Evolutionary conservation across 2,797 vertebrate species (phyloP), one percentile per base, ranked within the genome.

Genomic region (Lophotriccus pileatus): DNA sequence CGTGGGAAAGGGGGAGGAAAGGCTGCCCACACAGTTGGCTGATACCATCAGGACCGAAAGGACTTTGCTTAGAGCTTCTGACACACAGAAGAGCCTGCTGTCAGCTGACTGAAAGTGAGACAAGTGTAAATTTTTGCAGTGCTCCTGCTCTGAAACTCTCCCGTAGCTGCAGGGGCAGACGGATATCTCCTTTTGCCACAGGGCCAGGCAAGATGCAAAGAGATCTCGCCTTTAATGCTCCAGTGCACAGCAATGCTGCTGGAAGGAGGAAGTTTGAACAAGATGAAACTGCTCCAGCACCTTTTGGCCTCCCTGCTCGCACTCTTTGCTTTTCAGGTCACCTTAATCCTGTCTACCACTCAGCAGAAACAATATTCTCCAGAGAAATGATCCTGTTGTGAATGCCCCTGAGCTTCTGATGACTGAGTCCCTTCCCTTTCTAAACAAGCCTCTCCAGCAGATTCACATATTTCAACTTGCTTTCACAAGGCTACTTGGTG

Each of bases 191-290:
- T 87, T 86, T 64, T 80, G 81, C 90, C 68, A 47, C n/a, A 47
- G 53, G 81, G 72, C 78, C 58, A 46, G 55, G 60, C 16, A 17
- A 20, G 39, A 75, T 85, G 92, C 91, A 83, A 76, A 89, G 69
- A 89, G 62, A 30, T 72, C 56, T 89, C 1, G 1, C 50, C 62
- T 83, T 58, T 47, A 93, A 73, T 50, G 89, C 87, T 66, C 58
- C 83, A 17, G 25, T 77, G 92, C 88, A 74, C 90, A 85, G 78
- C 3, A 18, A 28, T 47, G 52, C 83, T 93, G 92, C 69, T 96
- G 91, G n/a, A 73, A 84, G 68, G 77, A 86, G 95, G 95, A 94
- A 96, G 59, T 56, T 30, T 24, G 59, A 86, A 14, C 23, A 43
- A 84, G 37, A 64, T 28, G 55, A 91, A 94, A 76, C 77, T 46